phyloP scores from a whole-genome alignment of 2,888 invertebrate genomes.

The Rhodophaea formosa region DNA sequence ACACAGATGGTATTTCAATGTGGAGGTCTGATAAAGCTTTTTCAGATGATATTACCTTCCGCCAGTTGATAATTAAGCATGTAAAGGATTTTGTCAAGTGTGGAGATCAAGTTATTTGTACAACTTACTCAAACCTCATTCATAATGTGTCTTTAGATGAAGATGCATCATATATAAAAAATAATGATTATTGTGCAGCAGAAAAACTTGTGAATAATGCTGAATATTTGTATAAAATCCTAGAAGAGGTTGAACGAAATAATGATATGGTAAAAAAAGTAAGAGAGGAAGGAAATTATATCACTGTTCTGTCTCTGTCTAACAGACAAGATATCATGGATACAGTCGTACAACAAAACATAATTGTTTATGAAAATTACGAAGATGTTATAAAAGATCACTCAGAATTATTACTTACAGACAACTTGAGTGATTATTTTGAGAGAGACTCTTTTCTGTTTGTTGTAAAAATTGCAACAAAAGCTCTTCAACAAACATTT shows the following conservation, averaged over 20 bases:
- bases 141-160: constrained; percentile 52
- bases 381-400: constrained; percentile 48
- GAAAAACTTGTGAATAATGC: constrained; percentile 49
- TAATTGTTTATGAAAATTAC: constrained; percentile 54
- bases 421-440: constrained; percentile 52
- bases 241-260: constrained; percentile 50
- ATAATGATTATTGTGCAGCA: constrained; percentile 46
- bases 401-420: constrained; percentile 44
- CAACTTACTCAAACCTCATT: constrained; percentile 55
- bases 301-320: constrained; percentile 57
- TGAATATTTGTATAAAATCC: constrained; percentile 50
- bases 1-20: constrained; percentile 59
- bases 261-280: constrained; percentile 43
- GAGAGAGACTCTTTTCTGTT: constrained; percentile 42
- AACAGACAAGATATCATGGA: constrained; percentile 60
- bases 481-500: constrained; percentile 41
- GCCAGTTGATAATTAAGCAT: constrained; percentile 49
- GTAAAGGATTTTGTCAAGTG: constrained; percentile 54
- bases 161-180: constrained; percentile 39
- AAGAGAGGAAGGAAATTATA: constrained; percentile 49
- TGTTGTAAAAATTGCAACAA: constrained; percentile 43
- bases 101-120: constrained; percentile 55
- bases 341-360: constrained; percentile 40
- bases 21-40: constrained; percentile 57
- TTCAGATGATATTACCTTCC: constrained; percentile 41